These are phyloP conservation scores for Labroides dimidiatus DNA, from an alignment of 2,797 vertebrate genomes.

Conservation along the genomic window DNA sequence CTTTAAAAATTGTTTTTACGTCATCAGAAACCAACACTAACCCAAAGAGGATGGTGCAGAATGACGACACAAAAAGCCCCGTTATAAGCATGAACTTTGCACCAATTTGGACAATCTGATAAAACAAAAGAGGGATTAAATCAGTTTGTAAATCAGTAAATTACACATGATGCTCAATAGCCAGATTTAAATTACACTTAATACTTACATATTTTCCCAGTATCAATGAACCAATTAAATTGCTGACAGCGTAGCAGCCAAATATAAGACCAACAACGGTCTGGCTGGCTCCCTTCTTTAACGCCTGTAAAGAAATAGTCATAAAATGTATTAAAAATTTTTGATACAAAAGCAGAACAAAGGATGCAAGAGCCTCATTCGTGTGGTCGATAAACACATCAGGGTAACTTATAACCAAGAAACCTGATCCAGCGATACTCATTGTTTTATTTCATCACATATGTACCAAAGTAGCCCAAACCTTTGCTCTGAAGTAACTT, in stretches of 20 bases:
- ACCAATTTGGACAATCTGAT: conserved; percentile 94
- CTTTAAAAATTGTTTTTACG: background rate
- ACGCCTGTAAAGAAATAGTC: conserved; percentile 82
- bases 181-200: background rate
- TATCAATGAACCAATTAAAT: conserved; percentile 88
- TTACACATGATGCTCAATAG: rapidly evolving
- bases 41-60: conserved; percentile 94
- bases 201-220: conserved; percentile 94
- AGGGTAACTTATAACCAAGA: background rate
- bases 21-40: conserved; percentile 74
- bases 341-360: background rate
- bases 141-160: background rate
- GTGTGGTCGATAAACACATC: background rate
- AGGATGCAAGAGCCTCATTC: background rate
- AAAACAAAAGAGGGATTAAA: background rate
- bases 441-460: background rate
- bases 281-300: conserved; percentile 91
- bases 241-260: conserved; percentile 91
- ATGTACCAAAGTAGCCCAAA: background rate
- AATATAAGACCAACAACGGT: conserved; percentile 93
- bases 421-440: background rate
- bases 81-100: conserved; percentile 94
- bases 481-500: background rate
- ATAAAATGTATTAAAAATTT: background rate
- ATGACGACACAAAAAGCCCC: conserved; percentile 91